Evolutionary conservation across 2,113 vertebrate species (phyloP), one percentile per base, ranked within the genome.

Genomic region (Entomyzon cyanotis): DNA sequence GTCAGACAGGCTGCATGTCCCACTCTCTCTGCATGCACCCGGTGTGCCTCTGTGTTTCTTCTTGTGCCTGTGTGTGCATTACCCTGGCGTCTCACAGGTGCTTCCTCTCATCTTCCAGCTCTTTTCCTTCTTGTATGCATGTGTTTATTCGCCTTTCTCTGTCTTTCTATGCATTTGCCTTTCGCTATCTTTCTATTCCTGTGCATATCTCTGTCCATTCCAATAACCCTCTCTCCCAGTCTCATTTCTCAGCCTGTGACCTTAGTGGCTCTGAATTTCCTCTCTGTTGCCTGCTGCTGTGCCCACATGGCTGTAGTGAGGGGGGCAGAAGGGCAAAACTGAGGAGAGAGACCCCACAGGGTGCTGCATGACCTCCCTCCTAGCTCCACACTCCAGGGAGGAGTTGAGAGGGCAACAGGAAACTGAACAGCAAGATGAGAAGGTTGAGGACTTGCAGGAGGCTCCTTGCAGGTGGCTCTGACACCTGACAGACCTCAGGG

Each of bases 261-360:
- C 22, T 76, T 4, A 25, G n/a, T 10, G 30, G 62, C 50, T 86
- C 68, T 35, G 50, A 64, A 53, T 82, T 88, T 79, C 50, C 50
- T 21, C 10, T 47, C 33, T 1, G 0, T 30, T 49, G 7, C 47
- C 30, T 12, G 49, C 39, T 5, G 10, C 52, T 30, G 35, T 0
- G 0, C 49, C 35, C 49, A 19, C 5, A 1, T 7, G 17, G 35
- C 52, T 44, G n/a, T 12, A n/a, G 70, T 9, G 37, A 52, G 28
- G 6, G 21, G 28, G 15, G 8, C 16, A 85, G 70, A 75, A 59
- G 35, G 23, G n/a, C 17, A 68, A 76, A 86, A 37, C 30, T 58
- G 50, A 60, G 31, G 55, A 63, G 37, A 77, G 11, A 21, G 22
- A 60, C 47, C 19, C 7, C 25, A 14, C 2, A 8, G 12, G 12